Base-by-base conservation (phyloP, 2,888 invertebrate genomes). In the Meta bourneti region DNA sequence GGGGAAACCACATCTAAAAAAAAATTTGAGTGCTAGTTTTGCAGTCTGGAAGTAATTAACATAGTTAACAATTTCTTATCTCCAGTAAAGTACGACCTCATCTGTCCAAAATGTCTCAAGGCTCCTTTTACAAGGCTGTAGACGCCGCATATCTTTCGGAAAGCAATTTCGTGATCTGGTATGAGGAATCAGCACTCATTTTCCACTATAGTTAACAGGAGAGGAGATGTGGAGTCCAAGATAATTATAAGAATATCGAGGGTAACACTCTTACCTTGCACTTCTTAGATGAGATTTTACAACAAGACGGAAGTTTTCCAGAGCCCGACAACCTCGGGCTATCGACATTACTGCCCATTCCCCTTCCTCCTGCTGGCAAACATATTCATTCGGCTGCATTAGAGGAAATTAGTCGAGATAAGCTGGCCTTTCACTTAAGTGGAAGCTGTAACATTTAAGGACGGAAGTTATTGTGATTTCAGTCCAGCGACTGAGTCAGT, bases 361-460 rank as follows among this genome's bases (percentile, higher is more conserved):
- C 7, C 11, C 5, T 19, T 7, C 7, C n/a, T 7, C n/a, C 1
- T 34, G 7, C n/a, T 8, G 52, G 20, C 78, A 19, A 81, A 70
- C 48, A 48, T 34, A 81, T 70, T 81, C 81, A 70, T 51, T 70
- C 69, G n/a, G 6, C 6, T 49, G 8, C 48, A 82, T 82, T 82
- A 71, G 51, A 8, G 70, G 81, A 82, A 82, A 82, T 71, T 70
- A 71, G n/a, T 70, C 81, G 9, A 71, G 81, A 51, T 51, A 71
- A 82, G 51, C 34, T 69, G 9, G 20, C 49, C 19, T 82, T 82
- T 82, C 49, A n/a, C 20, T 82, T 71, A 51, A 48, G 71, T 19
- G n/a, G 51, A 51, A n/a, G 16, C 20, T 16, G 61, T 13, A 80
- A 20, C 71, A n/a, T 19, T 61, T 51, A 11, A 70, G 19, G 6